Evolutionary conservation across 2,797 vertebrate species (phyloP).

Genomic region (Myripristis jacobus): DNA sequence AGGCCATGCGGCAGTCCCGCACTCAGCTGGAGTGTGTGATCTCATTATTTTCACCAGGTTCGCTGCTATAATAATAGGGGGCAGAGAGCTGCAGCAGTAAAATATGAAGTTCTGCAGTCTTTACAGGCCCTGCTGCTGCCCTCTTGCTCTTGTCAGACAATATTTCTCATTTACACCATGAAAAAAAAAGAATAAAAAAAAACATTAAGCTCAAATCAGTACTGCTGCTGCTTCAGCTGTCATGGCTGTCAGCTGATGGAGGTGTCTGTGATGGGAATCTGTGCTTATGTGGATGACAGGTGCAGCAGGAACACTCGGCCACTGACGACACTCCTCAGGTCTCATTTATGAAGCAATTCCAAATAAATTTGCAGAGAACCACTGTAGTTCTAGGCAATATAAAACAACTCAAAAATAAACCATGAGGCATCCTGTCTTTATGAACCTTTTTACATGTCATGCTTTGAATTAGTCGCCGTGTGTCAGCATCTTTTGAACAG

Average conservation of each 20-base stretch:
- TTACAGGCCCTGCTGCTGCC: neutral
- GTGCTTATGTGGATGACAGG: slow-evolving; percentile 10
- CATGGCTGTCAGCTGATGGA: neutral
- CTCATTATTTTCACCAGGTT: slow-evolving; percentile 35
- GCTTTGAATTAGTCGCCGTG: too few species aligned
- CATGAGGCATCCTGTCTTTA: too few species aligned
- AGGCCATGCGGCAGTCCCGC: slow-evolving; percentile 13
- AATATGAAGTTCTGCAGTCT: slow-evolving; percentile 11
- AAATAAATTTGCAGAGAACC: neutral
- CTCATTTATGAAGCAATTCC: slow-evolving; percentile 13
- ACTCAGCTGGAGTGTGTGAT: slow-evolving; percentile 23
- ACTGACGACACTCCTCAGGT: neutral
- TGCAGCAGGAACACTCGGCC: slow-evolving; percentile 6
- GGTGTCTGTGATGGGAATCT: neutral
- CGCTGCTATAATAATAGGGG: slow-evolving; percentile 14
- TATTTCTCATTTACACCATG: slow-evolving; percentile 5
- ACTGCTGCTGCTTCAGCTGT: neutral
- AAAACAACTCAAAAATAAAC: neutral
- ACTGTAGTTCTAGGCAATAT: neutral
- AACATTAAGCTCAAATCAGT: slow-evolving; percentile 6
- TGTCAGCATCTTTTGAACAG: too few species aligned
- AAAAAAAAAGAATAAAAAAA: neutral
- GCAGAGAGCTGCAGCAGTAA: slow-evolving; percentile 6
- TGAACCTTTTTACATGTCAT: too few species aligned
- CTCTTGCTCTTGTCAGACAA: neutral